Evolutionary conservation across 64 coral and sea anemone species (phyloP).

Genomic region (Platygyra sinensis): DNA sequence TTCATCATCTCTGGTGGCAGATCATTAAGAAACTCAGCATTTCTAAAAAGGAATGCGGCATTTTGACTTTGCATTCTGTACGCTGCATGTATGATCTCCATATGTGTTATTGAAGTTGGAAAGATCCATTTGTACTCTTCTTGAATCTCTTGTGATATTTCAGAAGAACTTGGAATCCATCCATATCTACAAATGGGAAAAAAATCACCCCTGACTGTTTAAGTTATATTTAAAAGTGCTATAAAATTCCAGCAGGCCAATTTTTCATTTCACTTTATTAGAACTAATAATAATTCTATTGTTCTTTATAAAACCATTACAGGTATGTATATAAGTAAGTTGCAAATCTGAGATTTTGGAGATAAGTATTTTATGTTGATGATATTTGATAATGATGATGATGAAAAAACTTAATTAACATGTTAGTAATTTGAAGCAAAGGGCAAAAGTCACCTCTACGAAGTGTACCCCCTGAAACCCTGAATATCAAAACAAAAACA

Average conservation of each 20-base stretch:
- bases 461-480: background rate
- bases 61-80: constrained; percentile 75
- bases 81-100: constrained; percentile 89
- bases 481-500: background rate
- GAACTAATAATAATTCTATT: too few species aligned
- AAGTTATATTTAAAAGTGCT: background rate
- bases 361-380: too few species aligned
- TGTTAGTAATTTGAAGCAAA: too few species aligned
- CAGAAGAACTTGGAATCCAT: constrained; percentile 65
- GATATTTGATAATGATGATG: too few species aligned
- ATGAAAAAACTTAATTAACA: too few species aligned
- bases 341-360: too few species aligned
- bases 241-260: too few species aligned
- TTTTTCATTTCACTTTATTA: too few species aligned
- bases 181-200: constrained; percentile 62
- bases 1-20: constrained; percentile 62
- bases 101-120: constrained; percentile 83
- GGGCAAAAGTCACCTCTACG: too few species aligned
- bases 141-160: constrained; percentile 70
- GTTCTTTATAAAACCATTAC: too few species aligned
- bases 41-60: constrained; percentile 75
- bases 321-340: too few species aligned
- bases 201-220: background rate
- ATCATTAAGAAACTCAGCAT: constrained; percentile 57
- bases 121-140: constrained; percentile 79